A percentile compares a stretch with the other conserved stretches of the same genome.
These are phyloP conservation scores for Ariolimax columbianus DNA, from an alignment of 2,888 invertebrate genomes.

Conservation along the genomic window DNA sequence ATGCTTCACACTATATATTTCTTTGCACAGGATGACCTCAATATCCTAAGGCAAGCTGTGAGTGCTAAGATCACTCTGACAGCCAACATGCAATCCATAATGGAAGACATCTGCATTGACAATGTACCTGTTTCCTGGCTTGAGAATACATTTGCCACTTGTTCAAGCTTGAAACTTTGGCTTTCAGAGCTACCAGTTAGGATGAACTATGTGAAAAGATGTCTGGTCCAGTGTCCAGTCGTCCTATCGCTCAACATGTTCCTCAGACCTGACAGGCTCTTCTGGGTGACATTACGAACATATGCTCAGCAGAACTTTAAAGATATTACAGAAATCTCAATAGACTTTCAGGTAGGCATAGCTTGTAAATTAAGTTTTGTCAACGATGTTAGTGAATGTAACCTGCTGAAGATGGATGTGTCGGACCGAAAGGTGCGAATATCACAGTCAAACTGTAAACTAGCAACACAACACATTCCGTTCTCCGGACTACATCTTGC, in stretches of 20 bases:
- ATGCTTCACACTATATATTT: not conserved
- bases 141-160: slow-evolving; percentile 65
- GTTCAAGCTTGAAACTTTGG: slow-evolving; percentile 65
- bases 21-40: slow-evolving; percentile 58
- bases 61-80: slow-evolving; percentile 64
- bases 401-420: too few relatives aligned
- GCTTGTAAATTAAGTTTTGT: slow-evolving; percentile 8
- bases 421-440: too few relatives aligned
- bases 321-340: slow-evolving; percentile 66
- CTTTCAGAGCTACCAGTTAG: slow-evolving; percentile 60
- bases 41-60: slow-evolving; percentile 59
- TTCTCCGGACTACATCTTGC: too few relatives aligned
- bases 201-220: slow-evolving; percentile 60
- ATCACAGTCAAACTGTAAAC: too few relatives aligned
- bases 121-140: slow-evolving; percentile 69
- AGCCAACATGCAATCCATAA: slow-evolving; percentile 59
- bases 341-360: slow-evolving; percentile 70
- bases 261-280: slow-evolving; percentile 71
- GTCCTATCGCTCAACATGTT: slow-evolving; percentile 68
- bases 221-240: slow-evolving; percentile 58
- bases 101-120: slow-evolving; percentile 65
- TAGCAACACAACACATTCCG: too few relatives aligned
- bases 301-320: slow-evolving; percentile 71
- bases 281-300: slow-evolving; percentile 70
- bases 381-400: too few relatives aligned